Conservation (phyloP, 2,797 vertebrate species). For the Pangasius sanitwongsei region DNA sequence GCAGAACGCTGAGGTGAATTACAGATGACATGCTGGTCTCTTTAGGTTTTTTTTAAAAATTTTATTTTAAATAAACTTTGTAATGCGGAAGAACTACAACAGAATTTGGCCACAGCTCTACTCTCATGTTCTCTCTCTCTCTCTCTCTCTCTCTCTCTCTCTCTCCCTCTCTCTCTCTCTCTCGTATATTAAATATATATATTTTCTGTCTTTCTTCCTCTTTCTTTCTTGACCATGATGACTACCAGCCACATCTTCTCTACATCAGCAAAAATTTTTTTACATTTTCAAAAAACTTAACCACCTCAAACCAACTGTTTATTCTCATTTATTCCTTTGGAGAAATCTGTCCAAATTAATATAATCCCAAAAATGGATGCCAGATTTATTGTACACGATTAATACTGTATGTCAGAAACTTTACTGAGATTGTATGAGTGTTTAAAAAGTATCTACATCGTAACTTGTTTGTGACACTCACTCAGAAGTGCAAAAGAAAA, state of each 20-base stretch:
- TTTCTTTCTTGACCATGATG: not conserved
- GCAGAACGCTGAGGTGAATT: not conserved
- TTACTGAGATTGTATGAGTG: not conserved
- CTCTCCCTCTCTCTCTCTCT: constrained; percentile 5
- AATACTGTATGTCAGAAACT: not conserved
- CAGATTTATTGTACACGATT: not conserved
- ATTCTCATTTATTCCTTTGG: too few species aligned
- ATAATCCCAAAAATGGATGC: not conserved
- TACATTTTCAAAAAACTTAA: too few species aligned
- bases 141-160: not conserved
- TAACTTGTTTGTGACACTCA: not conserved
- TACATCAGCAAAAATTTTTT: not conserved
- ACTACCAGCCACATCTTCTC: not conserved
- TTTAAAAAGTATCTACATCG: not conserved
- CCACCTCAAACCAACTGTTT: too few species aligned
- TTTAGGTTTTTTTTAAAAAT: not conserved
- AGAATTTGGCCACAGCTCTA: not conserved
- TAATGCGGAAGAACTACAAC: not conserved
- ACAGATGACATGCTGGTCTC: not conserved
- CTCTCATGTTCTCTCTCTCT: not conserved
- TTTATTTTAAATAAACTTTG: not conserved
- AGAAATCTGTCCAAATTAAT: too few species aligned
- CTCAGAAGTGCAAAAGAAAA: not conserved
- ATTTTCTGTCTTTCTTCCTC: not conserved
- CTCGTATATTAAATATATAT: not conserved